phyloP scores from a whole-genome alignment of 2,797 vertebrate species.

The Peromyscus melanophrys region DNA sequence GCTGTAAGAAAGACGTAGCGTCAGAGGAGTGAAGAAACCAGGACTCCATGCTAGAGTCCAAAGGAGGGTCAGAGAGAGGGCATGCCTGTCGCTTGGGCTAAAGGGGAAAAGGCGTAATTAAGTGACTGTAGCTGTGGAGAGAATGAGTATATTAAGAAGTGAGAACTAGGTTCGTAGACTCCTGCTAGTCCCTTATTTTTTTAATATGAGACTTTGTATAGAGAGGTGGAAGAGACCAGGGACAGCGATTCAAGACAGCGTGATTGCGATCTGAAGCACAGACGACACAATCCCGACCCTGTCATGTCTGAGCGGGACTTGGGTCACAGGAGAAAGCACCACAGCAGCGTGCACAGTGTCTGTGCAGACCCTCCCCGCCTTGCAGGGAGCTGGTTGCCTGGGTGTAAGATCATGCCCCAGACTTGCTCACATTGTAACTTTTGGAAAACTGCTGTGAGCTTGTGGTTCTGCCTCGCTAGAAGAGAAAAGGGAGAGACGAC shows the following conservation, averaged over 20 bases:
- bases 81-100: background rate
- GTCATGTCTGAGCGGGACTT: background rate
- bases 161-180: background rate
- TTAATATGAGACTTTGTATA: background rate
- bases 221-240: background rate
- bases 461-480: background rate
- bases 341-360: fast-evolving
- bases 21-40: background rate
- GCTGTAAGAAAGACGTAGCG: background rate
- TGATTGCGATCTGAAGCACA: background rate
- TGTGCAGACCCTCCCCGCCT: background rate
- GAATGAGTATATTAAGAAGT: background rate
- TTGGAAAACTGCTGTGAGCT: background rate
- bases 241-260: background rate
- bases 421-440: background rate
- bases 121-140: background rate
- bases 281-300: background rate
- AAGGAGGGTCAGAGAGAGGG: background rate
- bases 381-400: too few species aligned
- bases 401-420: background rate
- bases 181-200: background rate
- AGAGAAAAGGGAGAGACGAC: background rate
- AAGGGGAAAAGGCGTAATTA: background rate
- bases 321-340: background rate
- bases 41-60: background rate